Percentiles rank a stretch among this genome's conserved stretches.
Conservation (phyloP, 2,888 invertebrate species). For the Fragum whitleyi region DNA sequence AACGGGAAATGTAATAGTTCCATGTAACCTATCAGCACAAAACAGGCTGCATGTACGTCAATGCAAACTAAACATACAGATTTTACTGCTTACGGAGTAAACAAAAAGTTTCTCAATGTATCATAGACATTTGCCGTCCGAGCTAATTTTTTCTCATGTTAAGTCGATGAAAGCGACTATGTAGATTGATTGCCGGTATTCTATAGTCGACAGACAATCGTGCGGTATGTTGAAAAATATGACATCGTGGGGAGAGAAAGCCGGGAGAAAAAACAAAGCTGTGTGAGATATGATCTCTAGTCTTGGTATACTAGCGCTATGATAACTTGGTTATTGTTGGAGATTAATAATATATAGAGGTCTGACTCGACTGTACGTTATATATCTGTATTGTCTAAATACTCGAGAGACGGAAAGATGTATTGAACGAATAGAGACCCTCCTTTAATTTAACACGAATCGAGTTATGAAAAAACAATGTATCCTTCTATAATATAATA, state of each 20-base stretch:
- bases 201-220: conserved; percentile 2
- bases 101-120: too few species aligned
- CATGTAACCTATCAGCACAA: too few species aligned
- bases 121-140: too few species aligned
- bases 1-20: too few species aligned
- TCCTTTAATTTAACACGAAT: too few species aligned
- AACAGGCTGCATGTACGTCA: too few species aligned
- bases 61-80: too few species aligned
- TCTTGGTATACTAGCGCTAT: background rate
- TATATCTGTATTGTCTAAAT: conserved; percentile 7
- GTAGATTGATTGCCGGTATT: background rate
- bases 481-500: too few species aligned
- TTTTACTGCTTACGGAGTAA: too few species aligned
- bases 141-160: background rate
- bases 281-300: background rate
- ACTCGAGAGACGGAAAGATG: background rate
- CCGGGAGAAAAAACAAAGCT: background rate
- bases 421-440: background rate
- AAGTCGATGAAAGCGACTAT: background rate
- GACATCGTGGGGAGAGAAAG: background rate
- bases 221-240: background rate
- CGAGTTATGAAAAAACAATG: too few species aligned
- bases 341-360: conserved; percentile 18
- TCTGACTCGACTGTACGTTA: background rate
- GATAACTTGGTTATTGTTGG: conserved; percentile 8